Conservation (phyloP, 2,797 vertebrate species). For the Astyanax mexicanus region DNA sequence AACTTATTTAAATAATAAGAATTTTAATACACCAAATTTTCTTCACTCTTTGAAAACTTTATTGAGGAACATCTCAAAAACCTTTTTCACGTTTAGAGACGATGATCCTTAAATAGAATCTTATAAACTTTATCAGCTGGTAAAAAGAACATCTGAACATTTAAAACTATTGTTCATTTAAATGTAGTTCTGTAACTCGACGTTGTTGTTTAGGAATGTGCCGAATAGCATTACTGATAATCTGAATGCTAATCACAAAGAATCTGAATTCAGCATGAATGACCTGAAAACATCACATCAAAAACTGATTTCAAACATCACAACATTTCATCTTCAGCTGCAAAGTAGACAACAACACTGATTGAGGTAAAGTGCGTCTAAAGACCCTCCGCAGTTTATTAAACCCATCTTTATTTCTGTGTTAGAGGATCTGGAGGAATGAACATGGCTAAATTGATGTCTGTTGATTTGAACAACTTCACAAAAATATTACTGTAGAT, state of each 20-base stretch:
- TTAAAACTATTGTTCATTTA: not conserved
- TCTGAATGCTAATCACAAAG: not conserved
- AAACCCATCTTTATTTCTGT: not conserved
- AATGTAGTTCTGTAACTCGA: no score
- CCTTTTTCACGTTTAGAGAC: not conserved
- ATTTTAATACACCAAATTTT: not conserved
- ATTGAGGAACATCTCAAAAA: not conserved
- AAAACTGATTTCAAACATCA: not conserved
- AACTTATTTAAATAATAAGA: not conserved
- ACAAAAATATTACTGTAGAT: not conserved
- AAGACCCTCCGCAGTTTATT: not conserved
- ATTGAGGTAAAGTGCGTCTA: slow-evolving; percentile 4
- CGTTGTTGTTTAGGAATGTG: no score
- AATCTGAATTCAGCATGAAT: not conserved
- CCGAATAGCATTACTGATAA: not conserved
- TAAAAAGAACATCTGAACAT: no score
- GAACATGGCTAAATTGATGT: not conserved
- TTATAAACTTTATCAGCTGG: not conserved
- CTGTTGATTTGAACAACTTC: not conserved
- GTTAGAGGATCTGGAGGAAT: not conserved
- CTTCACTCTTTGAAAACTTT: slow-evolving; percentile 21
- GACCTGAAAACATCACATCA: not conserved
- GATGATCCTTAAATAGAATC: not conserved
- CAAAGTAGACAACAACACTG: slow-evolving; percentile 5
- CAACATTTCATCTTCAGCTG: slow-evolving; percentile 15